Conservation (phyloP, 2,113 vertebrate species). For the Pachycephala philippinensis region DNA sequence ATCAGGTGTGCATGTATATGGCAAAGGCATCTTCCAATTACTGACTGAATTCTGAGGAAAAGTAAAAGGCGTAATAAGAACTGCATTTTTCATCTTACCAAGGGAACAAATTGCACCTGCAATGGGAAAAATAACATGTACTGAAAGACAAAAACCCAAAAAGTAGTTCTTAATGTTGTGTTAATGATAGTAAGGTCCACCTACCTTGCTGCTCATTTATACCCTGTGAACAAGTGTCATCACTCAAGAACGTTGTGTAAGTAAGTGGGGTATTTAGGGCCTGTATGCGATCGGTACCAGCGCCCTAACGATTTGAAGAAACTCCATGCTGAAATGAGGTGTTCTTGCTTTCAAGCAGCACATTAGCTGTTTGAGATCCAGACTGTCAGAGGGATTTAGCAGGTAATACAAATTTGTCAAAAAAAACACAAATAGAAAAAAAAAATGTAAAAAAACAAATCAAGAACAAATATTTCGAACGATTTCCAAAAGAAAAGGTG, state of each 20-base stretch:
- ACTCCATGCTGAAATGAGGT: not conserved
- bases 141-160: not conserved
- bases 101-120: not conserved
- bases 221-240: not conserved
- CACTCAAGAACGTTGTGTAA: not conserved
- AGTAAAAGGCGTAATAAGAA: not conserved
- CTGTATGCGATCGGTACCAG: accelerated
- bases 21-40: not conserved
- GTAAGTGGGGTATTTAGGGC: not conserved
- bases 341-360: not conserved
- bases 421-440: not conserved
- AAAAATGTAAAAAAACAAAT: not conserved
- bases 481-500: not conserved
- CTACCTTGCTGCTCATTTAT: accelerated
- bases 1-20: not conserved
- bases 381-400: not conserved
- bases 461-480: not conserved
- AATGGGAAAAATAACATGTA: not conserved
- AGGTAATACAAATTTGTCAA: not conserved
- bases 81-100: not conserved
- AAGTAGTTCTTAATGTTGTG: not conserved
- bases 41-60: not conserved
- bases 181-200: accelerated
- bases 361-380: not conserved
- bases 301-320: not conserved